Percentiles rank a stretch among this genome's conserved stretches.
Evolutionary conservation across 2,113 vertebrate species (phyloP).

Genomic region (Petrocephalus microphthalmus): DNA sequence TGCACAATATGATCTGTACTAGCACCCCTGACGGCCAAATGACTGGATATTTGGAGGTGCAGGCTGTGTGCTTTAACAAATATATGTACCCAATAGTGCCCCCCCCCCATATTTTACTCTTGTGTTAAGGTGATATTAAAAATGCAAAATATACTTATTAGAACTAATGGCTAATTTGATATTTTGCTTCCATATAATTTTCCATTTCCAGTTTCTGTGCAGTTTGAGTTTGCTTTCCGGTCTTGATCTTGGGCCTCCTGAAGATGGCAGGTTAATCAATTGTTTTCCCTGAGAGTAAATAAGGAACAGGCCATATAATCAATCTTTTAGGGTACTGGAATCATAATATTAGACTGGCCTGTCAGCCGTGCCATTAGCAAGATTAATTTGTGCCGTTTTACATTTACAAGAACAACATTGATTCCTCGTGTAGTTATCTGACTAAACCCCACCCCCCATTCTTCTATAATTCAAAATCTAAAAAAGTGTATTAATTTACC

Average conservation of each 20-base stretch:
- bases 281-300: constrained; percentile 57
- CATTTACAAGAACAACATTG: constrained; percentile 67
- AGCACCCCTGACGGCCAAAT: neutral
- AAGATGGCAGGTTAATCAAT: constrained; percentile 6
- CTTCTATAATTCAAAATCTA: constrained; percentile 65
- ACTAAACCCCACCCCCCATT: constrained; percentile 64
- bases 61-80: neutral
- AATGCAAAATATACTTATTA: neutral
- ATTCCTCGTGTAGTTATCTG: constrained; percentile 51
- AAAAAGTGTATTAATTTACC: constrained; percentile 66
- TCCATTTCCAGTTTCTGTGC: neutral
- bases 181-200: neutral
- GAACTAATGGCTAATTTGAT: neutral
- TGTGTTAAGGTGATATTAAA: neutral
- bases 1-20: neutral
- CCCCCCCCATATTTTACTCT: neutral
- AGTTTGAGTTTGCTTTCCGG: neutral
- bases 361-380: constrained; percentile 70
- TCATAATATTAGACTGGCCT: constrained; percentile 69
- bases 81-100: neutral
- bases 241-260: neutral
- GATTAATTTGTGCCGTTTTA: constrained; percentile 71
- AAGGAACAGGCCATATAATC: constrained; percentile 65
- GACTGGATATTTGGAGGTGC: neutral
- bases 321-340: constrained; percentile 67